Conservation (phyloP, 2,888 invertebrate species). For the Sesamia inferens region DNA sequence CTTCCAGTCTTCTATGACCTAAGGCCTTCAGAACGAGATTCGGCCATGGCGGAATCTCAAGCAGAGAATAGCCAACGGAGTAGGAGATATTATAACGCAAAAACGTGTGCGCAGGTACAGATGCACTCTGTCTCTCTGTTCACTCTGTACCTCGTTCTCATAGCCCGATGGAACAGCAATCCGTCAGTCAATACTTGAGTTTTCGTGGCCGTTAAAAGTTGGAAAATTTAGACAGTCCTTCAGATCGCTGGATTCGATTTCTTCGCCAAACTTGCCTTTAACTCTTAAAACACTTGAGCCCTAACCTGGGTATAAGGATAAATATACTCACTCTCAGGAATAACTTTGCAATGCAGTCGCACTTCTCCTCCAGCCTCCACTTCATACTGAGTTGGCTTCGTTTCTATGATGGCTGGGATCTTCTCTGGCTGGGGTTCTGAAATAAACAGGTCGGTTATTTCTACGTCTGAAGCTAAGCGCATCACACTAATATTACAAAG, state of each 20-base stretch:
- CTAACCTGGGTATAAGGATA: not conserved
- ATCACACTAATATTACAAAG: no score
- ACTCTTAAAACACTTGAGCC: not conserved
- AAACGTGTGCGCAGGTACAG: no score
- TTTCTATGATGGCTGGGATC: conserved; percentile 68
- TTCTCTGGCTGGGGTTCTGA: conserved; percentile 40
- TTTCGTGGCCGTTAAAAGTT: not conserved
- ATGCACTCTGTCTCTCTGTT: not conserved
- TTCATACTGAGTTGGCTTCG: conserved; percentile 70
- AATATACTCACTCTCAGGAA: conserved; percentile 75
- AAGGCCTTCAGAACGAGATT: not conserved
- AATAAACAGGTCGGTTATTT: not conserved
- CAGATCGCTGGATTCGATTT: not conserved
- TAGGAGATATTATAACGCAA: no score
- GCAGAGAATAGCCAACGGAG: not conserved
- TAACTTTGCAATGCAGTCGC: conserved; percentile 75
- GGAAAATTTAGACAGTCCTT: not conserved
- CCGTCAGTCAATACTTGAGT: not conserved
- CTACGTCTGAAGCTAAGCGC: no score
- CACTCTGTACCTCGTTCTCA: not conserved
- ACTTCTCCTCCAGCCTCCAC: conserved; percentile 67
- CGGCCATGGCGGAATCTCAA: not conserved
- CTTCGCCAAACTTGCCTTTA: not conserved
- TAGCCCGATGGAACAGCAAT: not conserved
- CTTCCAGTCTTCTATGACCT: not conserved